Base-by-base conservation (phyloP, 1,140 invertebrate species). In the Diabrotica virgifera region DNA sequence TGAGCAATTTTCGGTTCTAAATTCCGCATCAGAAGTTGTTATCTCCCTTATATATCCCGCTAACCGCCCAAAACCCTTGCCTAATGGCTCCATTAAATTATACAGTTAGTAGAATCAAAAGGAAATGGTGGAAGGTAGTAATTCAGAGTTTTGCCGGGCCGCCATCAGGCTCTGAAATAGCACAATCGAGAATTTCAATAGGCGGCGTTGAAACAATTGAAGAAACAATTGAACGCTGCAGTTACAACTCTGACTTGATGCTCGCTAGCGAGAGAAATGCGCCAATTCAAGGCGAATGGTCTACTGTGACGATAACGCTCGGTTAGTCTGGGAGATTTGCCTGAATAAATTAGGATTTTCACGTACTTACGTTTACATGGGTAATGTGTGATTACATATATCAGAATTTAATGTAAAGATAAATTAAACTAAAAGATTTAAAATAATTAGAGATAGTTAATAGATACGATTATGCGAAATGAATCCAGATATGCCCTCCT, bases 111-210 rank as follows among this genome's bases (percentile, higher is more conserved):
- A 50, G 50, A 64, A 64, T 62, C 52, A 54, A 54, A 62, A 62
- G 60, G 60, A 62, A 62, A 62, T 40, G 52, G 51, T 62, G 66
- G 63, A 68, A 59, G 66, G 66, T 64, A 68, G 66, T 63, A 68
- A 68, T 68, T 68, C 66, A 60, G 51, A 60, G 55, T 36, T 57
- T 57, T 37, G 55, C 55, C 24, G 52, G 52, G 60, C 59, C 60
- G 66, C 63, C 65, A 66, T 66, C 66, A 64, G 63, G 53, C 63
- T 54, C 59, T 62, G 62, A 52, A 68, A 61, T 68, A 62, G 57
- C 59, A 68, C 66, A 68, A 68, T 68, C 66, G 62, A 59, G 66
- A 56, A 68, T 62, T 68, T 68, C 58, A 64, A 68, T 68, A 64
- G 66, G 62, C 62, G 58, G 58, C 62, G 60, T 53, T 63, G 66